phyloP scores from a whole-genome alignment of 2,888 invertebrate species.

The Taenaris catops region DNA sequence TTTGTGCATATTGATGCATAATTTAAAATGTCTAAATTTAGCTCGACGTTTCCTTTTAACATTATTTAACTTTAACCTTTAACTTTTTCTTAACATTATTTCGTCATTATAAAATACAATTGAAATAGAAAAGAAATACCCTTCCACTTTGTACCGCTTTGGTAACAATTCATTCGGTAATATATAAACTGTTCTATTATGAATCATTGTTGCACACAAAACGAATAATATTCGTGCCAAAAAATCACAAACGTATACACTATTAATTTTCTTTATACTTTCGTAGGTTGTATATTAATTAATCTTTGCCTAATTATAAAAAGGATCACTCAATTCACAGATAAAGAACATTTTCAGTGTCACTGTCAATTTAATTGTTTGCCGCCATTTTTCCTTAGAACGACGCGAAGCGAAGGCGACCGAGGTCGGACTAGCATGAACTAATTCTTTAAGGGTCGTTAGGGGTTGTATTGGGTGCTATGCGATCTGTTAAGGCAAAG shows the following conservation, averaged over 20 bases:
- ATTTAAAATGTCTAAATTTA: too few species aligned
- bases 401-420: conserved; percentile 50
- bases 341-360: conserved; percentile 23
- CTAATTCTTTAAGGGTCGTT: conserved; percentile 40
- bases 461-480: conserved; percentile 60
- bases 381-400: conserved; percentile 40
- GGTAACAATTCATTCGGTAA: conserved; percentile 70
- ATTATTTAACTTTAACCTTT: neutral
- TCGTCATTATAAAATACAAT: too few species aligned
- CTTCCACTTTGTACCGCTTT: conserved; percentile 61
- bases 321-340: conserved; percentile 10
- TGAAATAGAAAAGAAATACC: conserved; percentile 49
- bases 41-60: neutral
- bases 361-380: conserved; percentile 33
- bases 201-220: conserved; percentile 62
- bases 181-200: conserved; percentile 70
- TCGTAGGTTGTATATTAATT: neutral
- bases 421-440: conserved; percentile 54
- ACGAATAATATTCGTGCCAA: too few species aligned
- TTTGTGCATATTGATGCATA: too few species aligned
- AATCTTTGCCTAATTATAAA: conserved; percentile 1
- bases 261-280: neutral
- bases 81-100: neutral
- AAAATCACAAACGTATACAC: conserved; percentile 7
- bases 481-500: conserved; percentile 30